Evolutionary conservation across 1,140 invertebrate genomes (phyloP), one percentile per base, ranked within the genome.

Genomic region (Chelonus insularis): DNA sequence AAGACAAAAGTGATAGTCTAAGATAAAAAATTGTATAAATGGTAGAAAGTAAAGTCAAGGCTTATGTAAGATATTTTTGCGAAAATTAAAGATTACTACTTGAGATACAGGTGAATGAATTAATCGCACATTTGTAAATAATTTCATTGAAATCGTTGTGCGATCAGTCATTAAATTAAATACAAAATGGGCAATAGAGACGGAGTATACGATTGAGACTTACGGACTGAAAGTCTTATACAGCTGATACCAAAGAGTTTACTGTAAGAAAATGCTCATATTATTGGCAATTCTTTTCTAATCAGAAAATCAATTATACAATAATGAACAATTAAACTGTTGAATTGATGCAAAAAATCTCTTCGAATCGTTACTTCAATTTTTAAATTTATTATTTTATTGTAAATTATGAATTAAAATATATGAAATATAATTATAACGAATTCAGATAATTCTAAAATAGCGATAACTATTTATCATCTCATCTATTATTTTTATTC

Each of bases 161-260:
- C 25, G n/a, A 39, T 39, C 18, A 55, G 56, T 12, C 9, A 23
- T 20, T 18, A 55, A 6, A 61, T 12, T 21, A 47, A 23, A 9
- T 4, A n/a, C n/a, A n/a, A n/a, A 12, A 45, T n/a, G 51, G 21
- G 39, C 12, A 51, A 43, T 12, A 43, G 41, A 43, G 50, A 41
- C 11, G 23, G 50, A 43, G 51, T 56, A 55, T 56, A 60, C 52
- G 58, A 60, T 47, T 65, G 50, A 32, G 41, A 62, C 34, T 61
- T 25, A 20, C 58, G 41, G 25, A 62, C 37, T 64, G 56, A 51
- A 68, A 68, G 69, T 74, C 68, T 67, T 69, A 71, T 76, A 79
- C 72, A 74, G 77, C 75, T 75, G 62, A 77, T 76, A 79, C 78
- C 79, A 80, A 81, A 81, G 77, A 80, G 72, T 71, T 66, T 68